Evolutionary conservation across 2,113 vertebrate species (phyloP).

Genomic region (Neofelis nebulosa): DNA sequence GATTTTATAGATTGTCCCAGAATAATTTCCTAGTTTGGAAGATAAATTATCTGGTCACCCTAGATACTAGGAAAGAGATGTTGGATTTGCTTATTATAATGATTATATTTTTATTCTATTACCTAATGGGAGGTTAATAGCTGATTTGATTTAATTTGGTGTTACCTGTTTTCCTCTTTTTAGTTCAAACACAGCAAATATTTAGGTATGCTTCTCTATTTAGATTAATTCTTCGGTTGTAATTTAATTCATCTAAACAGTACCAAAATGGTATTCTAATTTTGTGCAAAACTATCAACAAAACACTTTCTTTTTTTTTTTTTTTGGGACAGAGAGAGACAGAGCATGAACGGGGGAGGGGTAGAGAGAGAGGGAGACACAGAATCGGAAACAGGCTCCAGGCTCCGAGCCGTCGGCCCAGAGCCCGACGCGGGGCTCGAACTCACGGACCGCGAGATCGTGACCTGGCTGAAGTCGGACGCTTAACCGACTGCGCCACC

Average conservation of each 20-base stretch:
- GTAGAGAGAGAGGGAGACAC: too few relatives aligned
- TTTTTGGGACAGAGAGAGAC: too few relatives aligned
- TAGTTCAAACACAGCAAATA: neutral
- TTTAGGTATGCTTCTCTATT: neutral
- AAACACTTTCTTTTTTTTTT: neutral
- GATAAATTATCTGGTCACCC: neutral
- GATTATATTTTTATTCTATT: neutral
- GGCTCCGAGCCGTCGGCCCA: too few relatives aligned
- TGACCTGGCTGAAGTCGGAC: too few relatives aligned
- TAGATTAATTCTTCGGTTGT: neutral
- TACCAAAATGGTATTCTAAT: neutral
- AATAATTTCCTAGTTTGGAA: conserved; percentile 4
- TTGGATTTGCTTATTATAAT: neutral
- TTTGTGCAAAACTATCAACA: conserved; percentile 5
- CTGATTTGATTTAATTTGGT: neutral
- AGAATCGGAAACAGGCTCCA: too few relatives aligned
- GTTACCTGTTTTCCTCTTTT: neutral
- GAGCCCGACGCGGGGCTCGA: too few relatives aligned
- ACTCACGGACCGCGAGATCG: too few relatives aligned
- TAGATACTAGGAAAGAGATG: neutral
- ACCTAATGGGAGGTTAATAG: neutral
- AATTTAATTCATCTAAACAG: neutral
- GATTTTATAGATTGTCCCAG: neutral
- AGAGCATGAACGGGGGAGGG: too few relatives aligned
- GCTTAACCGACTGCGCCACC: too few relatives aligned